Evolutionary conservation across 2,113 vertebrate species (phyloP).

Genomic region (Macrotus californicus): DNA sequence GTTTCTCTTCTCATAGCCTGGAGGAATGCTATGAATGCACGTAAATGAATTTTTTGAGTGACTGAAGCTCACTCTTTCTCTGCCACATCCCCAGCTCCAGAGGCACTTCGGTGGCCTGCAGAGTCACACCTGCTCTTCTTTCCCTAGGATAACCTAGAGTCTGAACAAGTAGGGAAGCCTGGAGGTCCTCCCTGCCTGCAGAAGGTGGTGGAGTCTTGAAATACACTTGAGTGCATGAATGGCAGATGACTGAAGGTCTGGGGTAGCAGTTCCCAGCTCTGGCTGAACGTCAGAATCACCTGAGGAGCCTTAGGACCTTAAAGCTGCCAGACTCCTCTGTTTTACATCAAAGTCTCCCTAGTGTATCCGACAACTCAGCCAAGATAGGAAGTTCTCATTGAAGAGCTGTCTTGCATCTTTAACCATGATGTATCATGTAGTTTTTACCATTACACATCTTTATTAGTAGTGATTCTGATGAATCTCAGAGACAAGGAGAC

Average conservation of each 20-base stretch:
- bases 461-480: not conserved
- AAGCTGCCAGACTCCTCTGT: not conserved
- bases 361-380: not conserved
- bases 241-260: not conserved
- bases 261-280: not conserved
- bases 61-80: not conserved
- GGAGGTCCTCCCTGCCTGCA: not conserved
- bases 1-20: not conserved
- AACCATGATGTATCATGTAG: not conserved
- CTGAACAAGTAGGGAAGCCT: not conserved
- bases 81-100: not conserved
- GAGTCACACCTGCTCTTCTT: not conserved
- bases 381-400: not conserved
- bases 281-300: not conserved
- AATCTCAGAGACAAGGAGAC: not conserved
- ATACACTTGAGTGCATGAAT: rapidly evolving
- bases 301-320: not conserved
- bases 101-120: not conserved
- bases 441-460: not conserved
- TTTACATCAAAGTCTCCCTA: not conserved
- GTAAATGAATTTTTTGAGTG: not conserved
- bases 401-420: not conserved
- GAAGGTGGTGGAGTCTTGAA: not conserved
- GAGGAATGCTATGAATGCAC: not conserved
- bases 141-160: not conserved